Evolutionary conservation across 2,797 vertebrate genomes (phyloP).

Genomic region (Psittacula echo): DNA sequence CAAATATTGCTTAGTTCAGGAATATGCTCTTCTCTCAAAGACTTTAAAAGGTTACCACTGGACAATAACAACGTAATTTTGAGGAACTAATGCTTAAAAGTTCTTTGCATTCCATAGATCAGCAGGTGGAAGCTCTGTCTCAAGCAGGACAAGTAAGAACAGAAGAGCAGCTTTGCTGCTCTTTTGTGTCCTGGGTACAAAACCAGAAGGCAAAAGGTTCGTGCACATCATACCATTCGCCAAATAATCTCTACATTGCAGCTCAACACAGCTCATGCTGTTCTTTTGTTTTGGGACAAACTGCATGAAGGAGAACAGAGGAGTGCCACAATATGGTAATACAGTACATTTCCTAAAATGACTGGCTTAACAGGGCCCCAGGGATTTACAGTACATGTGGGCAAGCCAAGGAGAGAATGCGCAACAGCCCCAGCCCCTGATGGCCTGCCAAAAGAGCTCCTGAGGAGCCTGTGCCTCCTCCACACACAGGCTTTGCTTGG

Average conservation of each 20-base stretch:
- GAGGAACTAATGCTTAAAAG: not conserved
- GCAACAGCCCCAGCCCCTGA: not conserved
- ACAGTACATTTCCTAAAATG: not conserved
- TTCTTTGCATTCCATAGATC: not conserved
- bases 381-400: not conserved
- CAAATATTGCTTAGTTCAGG: not conserved
- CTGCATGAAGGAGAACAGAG: not conserved
- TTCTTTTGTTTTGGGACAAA: not conserved
- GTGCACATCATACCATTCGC: not conserved
- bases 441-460: not conserved
- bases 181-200: not conserved
- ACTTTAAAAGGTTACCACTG: not conserved
- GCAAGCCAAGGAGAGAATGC: not conserved
- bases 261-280: not conserved
- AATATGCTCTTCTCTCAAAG: not conserved
- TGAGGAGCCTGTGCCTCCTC: not conserved
- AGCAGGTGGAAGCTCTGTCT: not conserved
- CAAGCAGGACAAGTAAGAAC: not conserved
- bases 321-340: not conserved
- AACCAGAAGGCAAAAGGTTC: rapidly evolving
- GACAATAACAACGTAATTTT: not conserved
- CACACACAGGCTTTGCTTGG: not conserved
- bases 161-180: not conserved
- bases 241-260: not conserved
- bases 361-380: not conserved